Evolutionary conservation across 2,888 invertebrate genomes (phyloP).

Genomic region (Tipula helvola): DNA sequence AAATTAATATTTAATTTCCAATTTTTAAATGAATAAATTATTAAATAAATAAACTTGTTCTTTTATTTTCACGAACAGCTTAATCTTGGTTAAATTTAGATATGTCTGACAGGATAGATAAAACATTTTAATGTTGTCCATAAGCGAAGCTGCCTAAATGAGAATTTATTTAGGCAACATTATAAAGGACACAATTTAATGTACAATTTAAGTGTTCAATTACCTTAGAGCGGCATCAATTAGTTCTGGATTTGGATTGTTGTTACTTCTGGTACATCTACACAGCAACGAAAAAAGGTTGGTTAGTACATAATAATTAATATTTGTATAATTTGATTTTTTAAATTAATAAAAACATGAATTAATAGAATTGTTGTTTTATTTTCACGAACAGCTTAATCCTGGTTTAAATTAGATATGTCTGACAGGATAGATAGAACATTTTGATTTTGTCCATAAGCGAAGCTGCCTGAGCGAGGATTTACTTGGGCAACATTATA

Average conservation of each 20-base stretch:
- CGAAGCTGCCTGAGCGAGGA: conserved; percentile 24
- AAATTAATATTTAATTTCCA: background rate
- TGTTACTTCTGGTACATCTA: too few relatives aligned
- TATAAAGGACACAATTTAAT: conserved; percentile 25
- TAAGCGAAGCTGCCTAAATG: conserved; percentile 26
- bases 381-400: background rate
- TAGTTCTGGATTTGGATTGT: conserved; percentile 47
- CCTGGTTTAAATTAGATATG: background rate
- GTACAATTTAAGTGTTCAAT: conserved; percentile 5
- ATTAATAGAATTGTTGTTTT: background rate
- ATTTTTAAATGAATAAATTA: background rate
- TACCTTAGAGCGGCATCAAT: conserved; percentile 95
- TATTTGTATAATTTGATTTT: too few relatives aligned
- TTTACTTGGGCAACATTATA: conserved; percentile 26
- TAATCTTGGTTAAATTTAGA: background rate
- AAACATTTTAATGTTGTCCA: conserved; percentile 24
- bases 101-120: conserved; percentile 8
- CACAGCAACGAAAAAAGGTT: background rate
- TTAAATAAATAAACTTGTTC: background rate
- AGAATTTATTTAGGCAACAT: conserved; percentile 22
- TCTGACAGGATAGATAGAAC: conserved; percentile 10
- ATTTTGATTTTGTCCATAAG: conserved; percentile 26
- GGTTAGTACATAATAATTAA: too few relatives aligned
- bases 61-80: background rate
- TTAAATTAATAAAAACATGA: background rate